These are phyloP conservation scores for Diglossa cyanea DNA, from an alignment of 2,797 vertebrate species.

Conservation along the genomic window DNA sequence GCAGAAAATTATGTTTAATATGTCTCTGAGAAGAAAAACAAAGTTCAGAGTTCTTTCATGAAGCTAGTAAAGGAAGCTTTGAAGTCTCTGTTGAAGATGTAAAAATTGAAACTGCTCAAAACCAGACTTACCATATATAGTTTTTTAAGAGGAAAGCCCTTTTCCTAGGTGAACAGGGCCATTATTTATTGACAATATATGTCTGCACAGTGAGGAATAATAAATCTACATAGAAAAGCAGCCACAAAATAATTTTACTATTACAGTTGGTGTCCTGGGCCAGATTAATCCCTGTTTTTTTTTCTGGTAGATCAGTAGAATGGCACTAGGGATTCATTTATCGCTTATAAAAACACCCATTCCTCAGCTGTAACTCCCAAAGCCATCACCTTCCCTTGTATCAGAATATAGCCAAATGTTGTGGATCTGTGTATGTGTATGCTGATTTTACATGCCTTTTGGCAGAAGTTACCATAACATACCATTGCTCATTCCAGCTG, in stretches of 20 bases:
- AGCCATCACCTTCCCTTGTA: constrained; percentile 1
- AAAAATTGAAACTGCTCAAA: neutral
- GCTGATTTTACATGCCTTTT: constrained; percentile 13
- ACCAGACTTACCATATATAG: neutral
- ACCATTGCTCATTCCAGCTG: neutral
- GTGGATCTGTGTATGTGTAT: neutral
- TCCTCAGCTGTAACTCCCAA: constrained; percentile 8
- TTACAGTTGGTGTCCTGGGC: constrained; percentile 5
- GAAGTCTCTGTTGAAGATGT: neutral
- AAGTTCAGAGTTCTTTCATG: neutral
- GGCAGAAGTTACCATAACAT: constrained; percentile 22
- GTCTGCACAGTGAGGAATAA: neutral
- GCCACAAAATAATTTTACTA: constrained; percentile 17
- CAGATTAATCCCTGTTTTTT: constrained; percentile 33
- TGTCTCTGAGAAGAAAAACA: neutral
- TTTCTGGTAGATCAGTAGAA: constrained; percentile 18
- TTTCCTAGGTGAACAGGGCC: neutral
- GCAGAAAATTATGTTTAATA: neutral
- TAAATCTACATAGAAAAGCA: constrained; percentile 38
- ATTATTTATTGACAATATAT: constrained; percentile 7
- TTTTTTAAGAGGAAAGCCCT: neutral
- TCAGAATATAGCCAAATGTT: neutral
- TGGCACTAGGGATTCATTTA: constrained; percentile 34
- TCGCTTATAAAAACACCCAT: constrained; percentile 13
- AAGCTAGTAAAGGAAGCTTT: neutral